phyloP scores from a whole-genome alignment of 2,797 vertebrate genomes.

The Sebastes nivosus region DNA sequence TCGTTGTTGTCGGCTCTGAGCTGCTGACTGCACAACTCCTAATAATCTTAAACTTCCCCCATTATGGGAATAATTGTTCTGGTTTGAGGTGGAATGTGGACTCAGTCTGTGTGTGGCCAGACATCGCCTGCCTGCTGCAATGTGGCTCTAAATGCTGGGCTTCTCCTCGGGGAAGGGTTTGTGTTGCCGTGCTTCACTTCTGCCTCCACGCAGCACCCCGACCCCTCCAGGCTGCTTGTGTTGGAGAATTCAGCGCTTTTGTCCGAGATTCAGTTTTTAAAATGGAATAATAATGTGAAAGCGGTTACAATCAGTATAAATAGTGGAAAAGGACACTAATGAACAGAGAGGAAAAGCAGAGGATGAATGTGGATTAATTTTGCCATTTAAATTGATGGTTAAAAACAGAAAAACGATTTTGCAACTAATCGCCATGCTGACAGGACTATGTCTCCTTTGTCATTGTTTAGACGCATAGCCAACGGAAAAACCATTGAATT shows the following conservation, averaged over 20 bases:
- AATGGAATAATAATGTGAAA: conserved; percentile 9
- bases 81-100: conserved; percentile 47
- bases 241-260: conserved; percentile 10
- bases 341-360: conserved; percentile 7
- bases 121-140: conserved; percentile 38
- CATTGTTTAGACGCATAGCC: conserved; percentile 44
- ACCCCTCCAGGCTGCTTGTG: conserved; percentile 24
- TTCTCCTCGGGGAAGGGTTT: conserved; percentile 52
- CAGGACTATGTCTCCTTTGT: conserved; percentile 37
- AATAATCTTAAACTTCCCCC: conserved; percentile 54
- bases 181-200: conserved; percentile 41
- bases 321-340: neutral
- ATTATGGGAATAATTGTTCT: conserved; percentile 69
- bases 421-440: conserved; percentile 35
- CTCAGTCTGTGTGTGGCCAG: conserved; percentile 72
- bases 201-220: conserved; percentile 19
- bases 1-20: conserved; percentile 55
- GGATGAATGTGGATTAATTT: conserved; percentile 2
- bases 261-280: conserved; percentile 23
- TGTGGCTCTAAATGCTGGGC: conserved; percentile 54
- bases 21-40: conserved; percentile 49
- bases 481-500: conserved; percentile 43
- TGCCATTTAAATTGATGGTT: conserved; percentile 23
- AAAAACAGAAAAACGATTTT: neutral
- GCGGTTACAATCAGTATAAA: conserved; percentile 4